phyloP scores from a whole-genome alignment of 2,797 vertebrate genomes.

The Bucorvus abyssinicus region DNA sequence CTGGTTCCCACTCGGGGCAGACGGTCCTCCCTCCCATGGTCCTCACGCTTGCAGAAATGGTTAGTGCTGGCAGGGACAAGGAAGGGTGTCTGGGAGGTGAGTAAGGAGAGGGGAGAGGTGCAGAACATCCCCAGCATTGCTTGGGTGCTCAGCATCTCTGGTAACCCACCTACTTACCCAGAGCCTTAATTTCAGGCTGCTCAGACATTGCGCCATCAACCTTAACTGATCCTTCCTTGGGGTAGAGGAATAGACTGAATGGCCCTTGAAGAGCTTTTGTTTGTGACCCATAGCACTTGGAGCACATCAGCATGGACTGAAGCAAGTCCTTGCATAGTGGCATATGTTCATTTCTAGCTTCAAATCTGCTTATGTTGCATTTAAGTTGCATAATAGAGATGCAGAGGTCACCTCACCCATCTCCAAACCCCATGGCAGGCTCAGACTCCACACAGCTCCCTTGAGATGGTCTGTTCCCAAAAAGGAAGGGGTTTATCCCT shows the following conservation, averaged over 20 bases:
- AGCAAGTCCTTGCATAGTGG: not conserved
- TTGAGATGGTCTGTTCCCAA: not conserved
- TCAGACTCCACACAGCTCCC: not conserved
- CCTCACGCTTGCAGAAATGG: fast-evolving
- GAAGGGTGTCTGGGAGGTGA: not conserved
- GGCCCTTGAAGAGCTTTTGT: not conserved
- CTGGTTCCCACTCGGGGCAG: not conserved
- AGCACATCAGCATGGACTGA: not conserved
- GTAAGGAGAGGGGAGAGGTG: not conserved
- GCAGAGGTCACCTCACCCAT: not conserved
- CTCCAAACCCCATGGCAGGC: not conserved
- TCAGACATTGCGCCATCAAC: not conserved
- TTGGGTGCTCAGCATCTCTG: not conserved
- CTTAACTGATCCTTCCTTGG: not conserved
- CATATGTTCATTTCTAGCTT: not conserved
- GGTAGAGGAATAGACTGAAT: not conserved
- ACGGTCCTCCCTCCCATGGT: not conserved
- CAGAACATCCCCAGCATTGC: not conserved
- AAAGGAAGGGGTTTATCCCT: not conserved
- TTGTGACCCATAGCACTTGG: not conserved
- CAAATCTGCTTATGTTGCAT: not conserved
- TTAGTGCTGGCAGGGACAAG: not conserved
- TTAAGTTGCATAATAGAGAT: not conserved
- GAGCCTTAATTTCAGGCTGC: not conserved
- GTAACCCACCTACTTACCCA: not conserved